Evolutionary conservation across 2,888 invertebrate genomes (phyloP).

Genomic region (Noctua fimbriata): DNA sequence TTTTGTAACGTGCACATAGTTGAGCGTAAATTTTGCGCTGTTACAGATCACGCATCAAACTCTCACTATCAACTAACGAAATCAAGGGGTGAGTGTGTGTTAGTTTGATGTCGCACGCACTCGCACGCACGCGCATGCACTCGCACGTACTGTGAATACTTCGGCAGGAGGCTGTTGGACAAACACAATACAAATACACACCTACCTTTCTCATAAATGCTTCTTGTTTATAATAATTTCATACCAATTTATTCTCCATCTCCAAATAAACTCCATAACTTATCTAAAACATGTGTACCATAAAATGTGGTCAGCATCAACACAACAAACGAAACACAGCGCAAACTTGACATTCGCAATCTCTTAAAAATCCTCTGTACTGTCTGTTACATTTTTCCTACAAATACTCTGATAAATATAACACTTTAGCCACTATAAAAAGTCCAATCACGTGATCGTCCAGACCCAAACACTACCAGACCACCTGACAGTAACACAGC

Average conservation of each 20-base stretch:
- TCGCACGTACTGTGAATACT: conserved; percentile 12
- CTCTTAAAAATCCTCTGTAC: neutral
- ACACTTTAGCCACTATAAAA: neutral
- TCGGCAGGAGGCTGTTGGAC: neutral
- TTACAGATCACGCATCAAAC: conserved; percentile 83
- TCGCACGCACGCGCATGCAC: conserved; percentile 46
- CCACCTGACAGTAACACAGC: conserved; percentile 10
- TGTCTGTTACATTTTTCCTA: neutral
- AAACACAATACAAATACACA: neutral
- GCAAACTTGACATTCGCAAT: neutral
- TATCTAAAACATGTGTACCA: neutral
- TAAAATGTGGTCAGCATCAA: neutral
- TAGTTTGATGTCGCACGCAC: conserved; percentile 78
- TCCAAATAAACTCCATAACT: neutral
- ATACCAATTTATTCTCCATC: neutral
- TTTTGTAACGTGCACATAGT: conserved; percentile 53
- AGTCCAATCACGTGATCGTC: no score
- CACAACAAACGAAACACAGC: neutral
- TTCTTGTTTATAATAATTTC: neutral
- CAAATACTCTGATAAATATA: neutral
- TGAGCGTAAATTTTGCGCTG: conserved; percentile 76
- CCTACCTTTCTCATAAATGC: neutral
- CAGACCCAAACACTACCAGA: neutral
- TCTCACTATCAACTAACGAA: conserved; percentile 81
- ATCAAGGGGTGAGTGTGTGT: conserved; percentile 84